Evolutionary conservation across 1,140 invertebrate genomes (phyloP).

Genomic region (Scaptodrosophila lebanonensis): DNA sequence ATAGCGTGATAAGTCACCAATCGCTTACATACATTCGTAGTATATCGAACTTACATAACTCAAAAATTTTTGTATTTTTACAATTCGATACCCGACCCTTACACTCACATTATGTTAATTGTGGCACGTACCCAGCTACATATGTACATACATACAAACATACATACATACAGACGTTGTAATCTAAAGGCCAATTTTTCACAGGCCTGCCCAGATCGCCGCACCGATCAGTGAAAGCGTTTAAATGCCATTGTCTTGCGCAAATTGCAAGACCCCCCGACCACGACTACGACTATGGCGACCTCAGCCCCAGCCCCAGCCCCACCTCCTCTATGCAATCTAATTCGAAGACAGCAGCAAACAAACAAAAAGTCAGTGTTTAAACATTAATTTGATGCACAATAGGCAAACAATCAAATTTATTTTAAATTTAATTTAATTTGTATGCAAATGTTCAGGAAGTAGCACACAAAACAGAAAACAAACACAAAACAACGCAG

Average conservation of each 20-base stretch:
- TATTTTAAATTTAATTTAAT: constrained; percentile 41
- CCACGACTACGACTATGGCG: too few relatives aligned
- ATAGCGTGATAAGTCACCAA: constrained; percentile 11
- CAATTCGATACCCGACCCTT: too few relatives aligned
- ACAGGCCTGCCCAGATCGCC: too few relatives aligned
- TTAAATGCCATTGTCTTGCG: constrained; percentile 37
- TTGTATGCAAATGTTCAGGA: constrained; percentile 54
- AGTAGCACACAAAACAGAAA: constrained; percentile 8
- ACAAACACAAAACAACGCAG: constrained; percentile 19
- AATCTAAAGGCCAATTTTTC: too few relatives aligned
- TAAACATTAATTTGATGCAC: constrained; percentile 40
- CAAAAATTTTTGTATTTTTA: too few relatives aligned
- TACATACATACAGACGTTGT: too few relatives aligned
- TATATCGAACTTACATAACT: too few relatives aligned
- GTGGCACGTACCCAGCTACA: too few relatives aligned
- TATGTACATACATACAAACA: too few relatives aligned
- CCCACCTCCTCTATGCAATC: too few relatives aligned
- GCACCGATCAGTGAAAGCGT: constrained; percentile 47
- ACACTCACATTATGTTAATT: too few relatives aligned
- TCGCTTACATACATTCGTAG: constrained; percentile 25
- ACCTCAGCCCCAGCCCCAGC: too few relatives aligned
- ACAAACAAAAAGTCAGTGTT: constrained; percentile 35
- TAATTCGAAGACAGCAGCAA: not conserved
- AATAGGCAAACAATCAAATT: constrained; percentile 23
- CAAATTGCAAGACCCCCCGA: constrained; percentile 35